Evolutionary conservation across 2,888 invertebrate genomes (phyloP), one percentile per base, ranked within the genome.

Genomic region (Aspidiotus rigidus): DNA sequence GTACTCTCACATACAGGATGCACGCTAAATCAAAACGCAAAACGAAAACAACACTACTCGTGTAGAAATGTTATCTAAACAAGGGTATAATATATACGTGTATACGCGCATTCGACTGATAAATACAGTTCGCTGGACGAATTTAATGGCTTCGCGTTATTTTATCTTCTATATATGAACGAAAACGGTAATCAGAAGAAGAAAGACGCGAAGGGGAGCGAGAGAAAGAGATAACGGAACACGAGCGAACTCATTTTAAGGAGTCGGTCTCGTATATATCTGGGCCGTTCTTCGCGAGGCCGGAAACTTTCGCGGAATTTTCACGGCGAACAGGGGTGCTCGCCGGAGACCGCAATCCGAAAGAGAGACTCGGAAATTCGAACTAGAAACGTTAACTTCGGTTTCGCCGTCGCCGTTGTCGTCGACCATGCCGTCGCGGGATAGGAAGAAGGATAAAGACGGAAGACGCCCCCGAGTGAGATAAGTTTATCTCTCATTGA

Each of bases 111-210:
- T 64, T 64, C 64, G 56, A 66, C 66, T 66, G 66, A 66, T 66
- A 66, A 66, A 66, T 66, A 66, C 66, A 66, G 66, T 66, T 66
- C 57, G 66, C 66, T 66, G 66, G 66, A 66, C 66, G 66, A 66
- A 66, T 66, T 66, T 66, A 66, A 66, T 66, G 44, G 66, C 56
- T 56, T 66, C 56, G 42, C 42, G 56, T 17, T 57, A 57, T 57
- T 66, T 66, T 66, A 56, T 66, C 57, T 64, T 66, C 57, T 66
- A 57, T 57, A 56, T 66, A 57, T 44, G 56, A 42, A 57, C 28
- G 28, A 55, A 64, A 64, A 64, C 64, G 53, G 64, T 64, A 64
- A 64, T 64, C 64, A 64, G 64, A 55, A 64, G 55, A 55, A 64
- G 64, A 28, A 28, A 28, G 28, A 28, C 28, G 28, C 28, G 28